Evolutionary conservation across 1,140 invertebrate species (phyloP), one percentile per base, ranked within the genome.

Genomic region (Oryzaephilus surinamensis): DNA sequence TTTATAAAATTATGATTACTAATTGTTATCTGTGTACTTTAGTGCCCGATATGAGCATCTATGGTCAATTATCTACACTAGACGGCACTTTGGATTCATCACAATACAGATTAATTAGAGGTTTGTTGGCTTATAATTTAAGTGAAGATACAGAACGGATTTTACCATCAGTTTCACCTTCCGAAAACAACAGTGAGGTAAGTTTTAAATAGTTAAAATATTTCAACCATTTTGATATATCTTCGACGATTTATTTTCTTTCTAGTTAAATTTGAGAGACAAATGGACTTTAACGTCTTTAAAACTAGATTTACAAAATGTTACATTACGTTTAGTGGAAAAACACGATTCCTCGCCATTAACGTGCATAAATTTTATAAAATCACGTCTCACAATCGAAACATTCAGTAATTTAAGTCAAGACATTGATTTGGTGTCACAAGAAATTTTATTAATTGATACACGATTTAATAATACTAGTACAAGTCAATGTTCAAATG

Each of bases 341-440:
- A 65, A 65, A 46, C 62, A 71, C 28, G 64, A 63, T 18, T 70
- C 74, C 29, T 63, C 69, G 1, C 77, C 85, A 4, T 63, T 97
- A 11, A 86, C 89, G 2, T 84, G 83, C 45, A 75, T 96, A 34
- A 89, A 95, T 62, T 96, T 96, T 60, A 87, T 96, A 32, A 87
- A 86, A 57, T 95, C 90, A 0, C 73, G 77, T 16, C 63, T 97
- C 2, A 79, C 82, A 13, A 73, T 91, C 28, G 88, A 93, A 54
- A 79, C 78, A 1, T 81, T 79, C 54, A 92, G 84, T 43, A 86
- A 96, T 64, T 74, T 82, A 7, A 82, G 85, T 6, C 88, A 89
- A 64, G 92, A 96, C 55, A 78, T 96, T 16, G 91, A 95, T 66
- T 66, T 97, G 3, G 85, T 94, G 0, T 96, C 90, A 0, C 82